These are phyloP conservation scores for Casuarius casuarius DNA, from an alignment of 2,113 vertebrate species.

Conservation along the genomic window DNA sequence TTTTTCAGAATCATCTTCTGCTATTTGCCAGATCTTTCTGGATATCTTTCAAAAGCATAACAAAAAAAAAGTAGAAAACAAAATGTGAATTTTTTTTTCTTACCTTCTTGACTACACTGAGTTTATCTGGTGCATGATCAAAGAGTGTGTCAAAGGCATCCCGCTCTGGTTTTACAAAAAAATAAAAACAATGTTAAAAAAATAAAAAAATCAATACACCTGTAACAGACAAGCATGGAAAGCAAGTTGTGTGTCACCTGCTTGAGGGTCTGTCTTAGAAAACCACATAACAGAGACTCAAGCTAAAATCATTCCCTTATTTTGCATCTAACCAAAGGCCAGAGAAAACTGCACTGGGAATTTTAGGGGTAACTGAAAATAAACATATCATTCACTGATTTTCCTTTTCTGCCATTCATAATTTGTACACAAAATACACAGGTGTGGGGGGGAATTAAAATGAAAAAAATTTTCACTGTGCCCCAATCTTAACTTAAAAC, in stretches of 20 bases:
- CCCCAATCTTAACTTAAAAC: not conserved
- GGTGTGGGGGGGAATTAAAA: not conserved
- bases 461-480: not conserved
- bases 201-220: not conserved
- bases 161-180: conserved; percentile 73
- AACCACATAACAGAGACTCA: rapidly evolving
- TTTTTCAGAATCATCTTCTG: not conserved
- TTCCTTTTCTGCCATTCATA: not conserved
- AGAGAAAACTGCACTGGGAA: not conserved
- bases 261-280: not conserved
- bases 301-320: not conserved
- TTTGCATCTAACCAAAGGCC: not conserved
- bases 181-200: not conserved
- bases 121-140: conserved; percentile 89
- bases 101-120: conserved; percentile 89
- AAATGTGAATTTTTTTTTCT: not conserved
- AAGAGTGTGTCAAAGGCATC: conserved; percentile 90
- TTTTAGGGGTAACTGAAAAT: not conserved
- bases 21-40: not conserved
- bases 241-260: not conserved
- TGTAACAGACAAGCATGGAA: not conserved
- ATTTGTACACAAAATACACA: not conserved
- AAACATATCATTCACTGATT: not conserved
- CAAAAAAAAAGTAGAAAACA: not conserved
- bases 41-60: not conserved